These are phyloP conservation scores for Paralvinella palmiformis DNA, from an alignment of 1,140 invertebrate species.

Conservation along the genomic window DNA sequence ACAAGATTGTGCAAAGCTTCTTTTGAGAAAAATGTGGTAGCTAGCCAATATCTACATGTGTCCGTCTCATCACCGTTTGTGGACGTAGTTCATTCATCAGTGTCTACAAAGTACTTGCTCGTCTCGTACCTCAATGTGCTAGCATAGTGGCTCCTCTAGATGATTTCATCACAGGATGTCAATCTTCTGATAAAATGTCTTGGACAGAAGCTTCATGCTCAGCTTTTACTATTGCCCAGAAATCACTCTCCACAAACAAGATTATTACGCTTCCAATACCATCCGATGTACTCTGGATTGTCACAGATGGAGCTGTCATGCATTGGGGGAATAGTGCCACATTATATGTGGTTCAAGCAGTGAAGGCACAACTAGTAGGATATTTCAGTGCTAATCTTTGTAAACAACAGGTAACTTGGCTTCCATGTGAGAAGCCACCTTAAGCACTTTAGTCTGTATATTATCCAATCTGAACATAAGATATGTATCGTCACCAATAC, in stretches of 20 bases:
- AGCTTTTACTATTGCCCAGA: too few relatives aligned
- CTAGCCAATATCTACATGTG: conserved; percentile 3
- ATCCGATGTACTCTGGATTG: conserved; percentile 24
- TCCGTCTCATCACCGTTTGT: not conserved
- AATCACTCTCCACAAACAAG: conserved; percentile 8
- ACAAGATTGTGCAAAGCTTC: too few relatives aligned
- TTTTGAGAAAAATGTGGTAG: too few relatives aligned
- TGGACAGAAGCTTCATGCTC: conserved; percentile 20
- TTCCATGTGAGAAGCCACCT: not conserved
- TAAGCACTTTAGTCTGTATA: not conserved
- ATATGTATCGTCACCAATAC: not conserved
- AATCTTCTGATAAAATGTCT: conserved; percentile 19
- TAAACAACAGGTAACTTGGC: not conserved
- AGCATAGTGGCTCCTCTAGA: conserved; percentile 18
- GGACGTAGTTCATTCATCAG: conserved; percentile 22
- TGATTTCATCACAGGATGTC: conserved; percentile 15
- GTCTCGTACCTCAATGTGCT: conserved; percentile 20
- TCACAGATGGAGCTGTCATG: conserved; percentile 24
- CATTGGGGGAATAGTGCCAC: conserved; percentile 6
- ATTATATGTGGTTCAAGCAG: not conserved
- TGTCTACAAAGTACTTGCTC: conserved; percentile 19
- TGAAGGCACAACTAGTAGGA: not conserved
- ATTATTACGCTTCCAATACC: conserved; percentile 19
- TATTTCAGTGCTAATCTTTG: conserved; percentile 2
- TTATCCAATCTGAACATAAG: not conserved